Evolutionary conservation across 2,888 invertebrate species (phyloP).

Genomic region (Fragum sueziense): DNA sequence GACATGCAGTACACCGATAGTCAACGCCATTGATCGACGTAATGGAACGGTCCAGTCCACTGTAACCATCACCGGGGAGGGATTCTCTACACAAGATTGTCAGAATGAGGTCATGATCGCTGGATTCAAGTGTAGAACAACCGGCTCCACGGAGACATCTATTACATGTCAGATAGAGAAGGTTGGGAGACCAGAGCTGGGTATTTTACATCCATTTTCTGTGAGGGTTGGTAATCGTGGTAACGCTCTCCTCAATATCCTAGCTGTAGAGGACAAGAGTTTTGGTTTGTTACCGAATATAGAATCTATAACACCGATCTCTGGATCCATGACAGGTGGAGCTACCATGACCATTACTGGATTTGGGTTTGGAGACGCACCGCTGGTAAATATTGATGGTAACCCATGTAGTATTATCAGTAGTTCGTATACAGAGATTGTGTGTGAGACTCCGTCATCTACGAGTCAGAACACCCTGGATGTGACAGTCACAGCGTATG

Average conservation of each 20-base stretch:
- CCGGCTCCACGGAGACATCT: conserved; percentile 21
- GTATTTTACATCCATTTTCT: conserved; percentile 52
- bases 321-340: conserved; percentile 63
- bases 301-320: conserved; percentile 51
- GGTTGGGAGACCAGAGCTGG: conserved; percentile 47
- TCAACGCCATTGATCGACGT: conserved; percentile 48
- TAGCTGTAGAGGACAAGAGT: conserved; percentile 37
- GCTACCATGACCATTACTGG: conserved; percentile 60
- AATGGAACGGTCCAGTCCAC: conserved; percentile 63
- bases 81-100: conserved; percentile 62
- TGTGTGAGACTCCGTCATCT: conserved; percentile 47
- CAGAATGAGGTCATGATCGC: conserved; percentile 69
- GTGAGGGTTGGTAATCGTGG: conserved; percentile 61
- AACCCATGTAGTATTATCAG: conserved; percentile 57
- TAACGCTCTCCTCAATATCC: conserved; percentile 52
- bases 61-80: conserved; percentile 61
- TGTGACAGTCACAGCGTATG: conserved; percentile 46
- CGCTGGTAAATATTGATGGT: conserved; percentile 55
- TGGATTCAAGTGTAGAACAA: conserved; percentile 46
- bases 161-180: conserved; percentile 54
- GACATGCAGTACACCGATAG: conserved; percentile 61
- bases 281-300: conserved; percentile 62
- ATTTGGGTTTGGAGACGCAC: conserved; percentile 61
- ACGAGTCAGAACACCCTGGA: conserved; percentile 36
- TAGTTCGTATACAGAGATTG: conserved; percentile 60